phyloP scores from a whole-genome alignment of 2,888 invertebrate genomes.

The Stenoptilia bipunctidactyla region DNA sequence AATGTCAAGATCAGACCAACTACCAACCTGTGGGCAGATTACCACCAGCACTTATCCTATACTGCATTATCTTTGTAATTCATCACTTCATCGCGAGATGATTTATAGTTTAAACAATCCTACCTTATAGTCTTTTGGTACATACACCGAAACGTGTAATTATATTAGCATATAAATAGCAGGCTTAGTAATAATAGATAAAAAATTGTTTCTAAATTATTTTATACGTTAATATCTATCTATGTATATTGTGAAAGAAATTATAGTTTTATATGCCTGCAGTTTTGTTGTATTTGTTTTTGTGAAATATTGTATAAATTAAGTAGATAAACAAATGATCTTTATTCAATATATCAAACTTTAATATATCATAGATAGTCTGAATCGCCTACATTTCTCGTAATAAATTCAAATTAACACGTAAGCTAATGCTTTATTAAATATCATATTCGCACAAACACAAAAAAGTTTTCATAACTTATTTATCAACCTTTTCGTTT shows the following conservation, averaged over 20 bases:
- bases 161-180: constrained; percentile 27
- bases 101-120: constrained; percentile 27
- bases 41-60: constrained; percentile 28
- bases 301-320: neutral
- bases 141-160: constrained; percentile 29
- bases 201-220: constrained; percentile 6
- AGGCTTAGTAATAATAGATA: constrained; percentile 10
- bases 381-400: constrained; percentile 21
- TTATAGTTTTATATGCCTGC: constrained; percentile 12
- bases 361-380: constrained; percentile 22
- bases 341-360: neutral
- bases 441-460: too few relatives aligned
- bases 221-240: constrained; percentile 3
- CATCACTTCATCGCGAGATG: constrained; percentile 56
- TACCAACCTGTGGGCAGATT: constrained; percentile 33
- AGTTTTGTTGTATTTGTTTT: neutral
- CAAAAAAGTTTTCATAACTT: too few relatives aligned
- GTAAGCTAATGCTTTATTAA: constrained; percentile 2
- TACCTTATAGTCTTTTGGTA: too few relatives aligned
- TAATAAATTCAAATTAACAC: constrained; percentile 12
- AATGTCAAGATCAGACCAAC: constrained; percentile 69
- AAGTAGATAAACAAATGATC: too few relatives aligned
- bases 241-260: constrained; percentile 10
- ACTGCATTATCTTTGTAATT: constrained; percentile 26
- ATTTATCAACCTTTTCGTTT: too few relatives aligned